These are phyloP conservation scores for Gorsachius goisagi DNA, from an alignment of 2,113 vertebrate genomes.

Conservation along the genomic window DNA sequence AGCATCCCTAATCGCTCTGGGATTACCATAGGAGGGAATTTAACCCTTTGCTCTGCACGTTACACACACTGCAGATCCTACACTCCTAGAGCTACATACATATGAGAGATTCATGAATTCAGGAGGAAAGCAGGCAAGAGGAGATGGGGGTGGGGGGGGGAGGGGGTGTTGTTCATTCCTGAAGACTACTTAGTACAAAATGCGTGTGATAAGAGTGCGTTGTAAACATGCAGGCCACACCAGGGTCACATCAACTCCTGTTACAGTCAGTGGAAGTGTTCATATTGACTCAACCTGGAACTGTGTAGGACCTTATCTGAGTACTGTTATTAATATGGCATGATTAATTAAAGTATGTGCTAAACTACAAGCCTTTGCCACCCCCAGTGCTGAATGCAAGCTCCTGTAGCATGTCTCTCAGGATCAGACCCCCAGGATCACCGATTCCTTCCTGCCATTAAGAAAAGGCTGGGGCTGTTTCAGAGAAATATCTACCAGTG, in stretches of 20 bases:
- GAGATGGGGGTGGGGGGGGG: not conserved
- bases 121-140: not conserved
- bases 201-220: accelerated
- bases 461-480: not conserved
- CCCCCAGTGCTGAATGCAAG: not conserved
- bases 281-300: not conserved
- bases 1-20: not conserved
- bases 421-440: not conserved
- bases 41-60: not conserved
- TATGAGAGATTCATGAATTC: not conserved
- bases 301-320: not conserved
- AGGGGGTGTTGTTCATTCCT: not conserved
- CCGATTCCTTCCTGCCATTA: not conserved
- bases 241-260: not conserved
- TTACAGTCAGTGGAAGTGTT: not conserved
- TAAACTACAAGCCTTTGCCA: not conserved
- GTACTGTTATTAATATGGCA: not conserved
- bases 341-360: not conserved
- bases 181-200: not conserved
- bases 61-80: not conserved
- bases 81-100: not conserved
- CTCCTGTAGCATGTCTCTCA: not conserved
- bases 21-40: not conserved
- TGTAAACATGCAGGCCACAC: not conserved
- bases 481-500: not conserved